Evolutionary conservation across 2,888 invertebrate genomes (phyloP), one percentile per base, ranked within the genome.

Genomic region (Phengaris arion): DNA sequence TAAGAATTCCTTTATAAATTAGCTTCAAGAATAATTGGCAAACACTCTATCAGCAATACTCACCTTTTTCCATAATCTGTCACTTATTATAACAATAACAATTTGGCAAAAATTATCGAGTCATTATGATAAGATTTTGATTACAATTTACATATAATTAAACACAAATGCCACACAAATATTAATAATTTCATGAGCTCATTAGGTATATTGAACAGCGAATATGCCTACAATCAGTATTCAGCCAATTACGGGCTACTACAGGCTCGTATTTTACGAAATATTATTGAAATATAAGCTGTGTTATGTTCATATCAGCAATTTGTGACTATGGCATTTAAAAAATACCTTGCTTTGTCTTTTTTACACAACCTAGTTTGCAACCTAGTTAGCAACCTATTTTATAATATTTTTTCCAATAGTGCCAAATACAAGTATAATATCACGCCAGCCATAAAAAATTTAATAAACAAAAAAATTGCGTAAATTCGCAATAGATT

Each of bases 141-240:
- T 64, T 64, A 6, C 22, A 64, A 64, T 64, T 64, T 64, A 64
- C 64, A 45, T 35, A 64, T 35, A 64, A 64, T 64, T 64, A 64
- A 64, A 35, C 35, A 64, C 64, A 45, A 64, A 35, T 35, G 13
- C 64, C 10, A 64, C 64, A 64, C 64, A 64, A 64, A 64, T 6
- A 64, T 35, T 64, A 12, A 64, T 64, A 12, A 10, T 64, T 64
- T 64, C 35, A 64, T 45, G 45, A 64, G 64, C 64, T 64, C 64
- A 64, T 64, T 64, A 64, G 64, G 15, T 64, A 45, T 35, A 64
- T 45, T 64, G 64, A 64, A 64, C 35, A 64, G 64, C 45, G 6
- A 64, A 64, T 64, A 64, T 35, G 64, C 12, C 64, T 64, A 64
- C 64, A 64, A 64, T 64, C 64, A 64, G 64, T 64, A 64, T 22